Percentiles rank a stretch among this genome's conserved stretches.
Evolutionary conservation across 1,140 invertebrate genomes (phyloP).

Genomic region (Alviniconcha marisindica): DNA sequence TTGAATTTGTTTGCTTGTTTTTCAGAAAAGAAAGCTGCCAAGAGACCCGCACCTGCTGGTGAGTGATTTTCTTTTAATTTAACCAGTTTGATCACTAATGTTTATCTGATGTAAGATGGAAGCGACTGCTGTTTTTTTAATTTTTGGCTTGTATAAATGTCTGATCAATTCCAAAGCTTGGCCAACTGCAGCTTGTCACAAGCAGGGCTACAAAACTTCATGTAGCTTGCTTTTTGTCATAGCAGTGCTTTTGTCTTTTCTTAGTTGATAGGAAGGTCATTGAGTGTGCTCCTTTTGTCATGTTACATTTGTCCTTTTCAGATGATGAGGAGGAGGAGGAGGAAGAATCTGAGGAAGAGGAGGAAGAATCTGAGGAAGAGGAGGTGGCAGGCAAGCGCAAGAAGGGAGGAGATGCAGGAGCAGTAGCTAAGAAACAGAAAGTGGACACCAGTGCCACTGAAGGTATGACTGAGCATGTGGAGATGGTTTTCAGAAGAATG

Average conservation of each 20-base stretch:
- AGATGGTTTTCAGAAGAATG: not conserved
- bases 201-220: no score
- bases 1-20: not conserved
- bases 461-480: not conserved
- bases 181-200: no score
- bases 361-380: conserved; percentile 46
- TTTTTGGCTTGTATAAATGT: no score
- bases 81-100: not conserved
- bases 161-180: no score
- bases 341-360: conserved; percentile 43
- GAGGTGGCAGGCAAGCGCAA: conserved; percentile 44
- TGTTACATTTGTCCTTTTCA: not conserved
- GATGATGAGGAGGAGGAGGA: conserved; percentile 23
- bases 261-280: no score
- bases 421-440: conserved; percentile 44
- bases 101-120: not conserved
- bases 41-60: conserved; percentile 23
- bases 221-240: no score
- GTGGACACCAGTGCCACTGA: conserved; percentile 2
- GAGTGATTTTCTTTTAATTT: not conserved
- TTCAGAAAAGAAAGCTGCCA: conserved; percentile 23
- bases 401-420: conserved; percentile 42
- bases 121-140: no score
- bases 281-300: no score
- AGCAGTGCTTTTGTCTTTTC: no score